Conservation (phyloP, 92 coral and sea anemone species). For the Porites evermanni region DNA sequence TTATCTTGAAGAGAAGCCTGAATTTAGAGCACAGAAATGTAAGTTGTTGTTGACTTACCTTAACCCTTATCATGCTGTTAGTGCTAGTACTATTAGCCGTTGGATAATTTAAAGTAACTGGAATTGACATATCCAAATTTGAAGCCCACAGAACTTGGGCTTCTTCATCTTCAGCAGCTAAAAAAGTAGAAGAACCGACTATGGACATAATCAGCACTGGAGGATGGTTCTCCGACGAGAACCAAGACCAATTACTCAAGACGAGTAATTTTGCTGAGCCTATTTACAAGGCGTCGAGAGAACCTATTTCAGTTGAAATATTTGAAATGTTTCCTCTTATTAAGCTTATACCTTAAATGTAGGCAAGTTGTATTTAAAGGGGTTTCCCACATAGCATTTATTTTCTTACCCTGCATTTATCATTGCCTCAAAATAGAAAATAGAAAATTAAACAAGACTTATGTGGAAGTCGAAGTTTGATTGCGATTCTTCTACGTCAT, state of each 20-base stretch:
- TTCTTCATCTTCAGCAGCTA: conserved; percentile 55
- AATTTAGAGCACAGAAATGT: conserved; percentile 29
- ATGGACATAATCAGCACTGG: conserved; percentile 32
- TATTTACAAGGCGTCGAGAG: background rate
- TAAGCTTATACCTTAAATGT: background rate
- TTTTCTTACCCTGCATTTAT: conserved; percentile 5
- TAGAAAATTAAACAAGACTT: too few relatives aligned
- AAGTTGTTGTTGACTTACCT: conserved; percentile 10
- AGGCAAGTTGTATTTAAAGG: conserved; percentile 4
- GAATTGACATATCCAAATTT: conserved; percentile 33
- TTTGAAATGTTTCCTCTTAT: background rate
- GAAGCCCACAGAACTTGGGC: conserved; percentile 42
- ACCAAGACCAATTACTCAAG: background rate
- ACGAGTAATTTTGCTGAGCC: conserved; percentile 19
- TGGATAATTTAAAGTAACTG: conserved; percentile 33
- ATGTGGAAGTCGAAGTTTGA: conserved; percentile 46
- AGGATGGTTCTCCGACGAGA: conserved; percentile 35
- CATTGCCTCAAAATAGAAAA: conserved; percentile 24
- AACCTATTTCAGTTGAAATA: background rate
- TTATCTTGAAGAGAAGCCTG: background rate
- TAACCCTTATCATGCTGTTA: conserved; percentile 24
- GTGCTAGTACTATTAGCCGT: conserved; percentile 41
- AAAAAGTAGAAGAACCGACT: conserved; percentile 48
- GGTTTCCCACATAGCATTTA: background rate
- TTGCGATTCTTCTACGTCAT: conserved; percentile 39